These are phyloP conservation scores for Malurus elegans DNA, from an alignment of 2,113 vertebrate genomes.

Conservation along the genomic window DNA sequence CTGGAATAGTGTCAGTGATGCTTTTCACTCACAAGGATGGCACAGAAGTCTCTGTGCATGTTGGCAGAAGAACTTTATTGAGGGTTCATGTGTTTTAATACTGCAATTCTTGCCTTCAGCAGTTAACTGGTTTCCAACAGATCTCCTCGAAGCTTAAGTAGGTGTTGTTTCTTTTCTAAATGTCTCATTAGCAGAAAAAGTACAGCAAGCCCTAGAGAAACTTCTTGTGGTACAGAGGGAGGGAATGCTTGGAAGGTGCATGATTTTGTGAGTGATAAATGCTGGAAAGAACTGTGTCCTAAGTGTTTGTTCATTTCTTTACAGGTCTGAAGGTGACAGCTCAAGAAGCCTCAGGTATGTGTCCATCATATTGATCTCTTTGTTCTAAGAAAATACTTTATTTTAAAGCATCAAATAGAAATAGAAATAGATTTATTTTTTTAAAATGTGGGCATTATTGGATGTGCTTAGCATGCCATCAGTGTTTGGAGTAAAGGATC, in stretches of 20 bases:
- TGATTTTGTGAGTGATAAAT: not conserved
- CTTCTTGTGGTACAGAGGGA: not conserved
- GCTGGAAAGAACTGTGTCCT: not conserved
- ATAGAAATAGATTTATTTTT: not conserved
- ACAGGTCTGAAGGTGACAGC: constrained; percentile 80
- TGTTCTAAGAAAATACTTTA: not conserved
- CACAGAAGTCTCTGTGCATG: not conserved
- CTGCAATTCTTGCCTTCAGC: not conserved
- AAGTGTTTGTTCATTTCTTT: constrained; percentile 37
- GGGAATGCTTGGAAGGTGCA: not conserved
- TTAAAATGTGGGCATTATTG: fast-evolving
- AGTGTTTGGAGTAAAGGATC: not conserved
- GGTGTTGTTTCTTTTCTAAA: not conserved
- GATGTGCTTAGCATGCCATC: not conserved
- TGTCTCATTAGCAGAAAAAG: not conserved
- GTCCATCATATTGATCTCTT: not conserved
- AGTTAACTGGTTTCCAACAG: not conserved
- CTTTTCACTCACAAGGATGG: not conserved
- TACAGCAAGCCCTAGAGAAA: not conserved
- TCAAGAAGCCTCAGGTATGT: constrained; percentile 79
- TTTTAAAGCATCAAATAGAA: not conserved
- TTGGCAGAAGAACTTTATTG: not conserved
- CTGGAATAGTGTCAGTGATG: not conserved
- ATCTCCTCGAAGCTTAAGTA: not conserved
- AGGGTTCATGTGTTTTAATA: not conserved